Conservation (phyloP, 1,140 invertebrate genomes). For the Diabrotica virgifera region DNA sequence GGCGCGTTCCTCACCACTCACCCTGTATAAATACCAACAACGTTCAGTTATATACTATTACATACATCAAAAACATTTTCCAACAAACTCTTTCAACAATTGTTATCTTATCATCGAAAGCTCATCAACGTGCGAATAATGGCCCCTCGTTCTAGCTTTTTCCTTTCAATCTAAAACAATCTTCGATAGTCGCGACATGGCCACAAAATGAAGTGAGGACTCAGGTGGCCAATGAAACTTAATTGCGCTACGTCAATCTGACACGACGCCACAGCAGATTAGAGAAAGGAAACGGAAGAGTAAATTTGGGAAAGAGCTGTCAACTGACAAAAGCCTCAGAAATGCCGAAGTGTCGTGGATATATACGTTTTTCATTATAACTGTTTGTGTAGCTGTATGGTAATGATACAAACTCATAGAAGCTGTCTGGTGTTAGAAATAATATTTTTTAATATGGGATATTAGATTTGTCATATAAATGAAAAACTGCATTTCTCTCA, state of each 20-base stretch:
- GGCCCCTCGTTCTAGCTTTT: neutral
- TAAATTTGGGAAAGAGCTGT: neutral
- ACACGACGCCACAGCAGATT: slow-evolving; percentile 3
- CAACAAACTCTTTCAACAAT: neutral
- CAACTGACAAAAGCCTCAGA: neutral
- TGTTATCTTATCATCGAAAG: slow-evolving; percentile 7
- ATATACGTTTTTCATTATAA: too few relatives aligned
- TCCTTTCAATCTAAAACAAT: slow-evolving; percentile 8
- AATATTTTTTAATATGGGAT: too few relatives aligned
- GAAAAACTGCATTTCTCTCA: too few relatives aligned
- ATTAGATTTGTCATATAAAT: too few relatives aligned
- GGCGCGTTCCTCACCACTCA: too few relatives aligned
- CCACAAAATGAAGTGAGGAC: slow-evolving; percentile 8
- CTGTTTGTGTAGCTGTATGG: too few relatives aligned
- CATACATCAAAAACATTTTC: too few relatives aligned
- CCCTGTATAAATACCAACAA: too few relatives aligned
- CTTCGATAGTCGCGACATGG: neutral
- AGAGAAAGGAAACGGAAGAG: neutral
- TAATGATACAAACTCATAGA: too few relatives aligned
- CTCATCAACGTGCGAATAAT: slow-evolving; percentile 1
- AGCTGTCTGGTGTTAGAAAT: too few relatives aligned
- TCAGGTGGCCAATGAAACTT: slow-evolving; percentile 8
- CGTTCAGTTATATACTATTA: too few relatives aligned
- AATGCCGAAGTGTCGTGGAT: too few relatives aligned
- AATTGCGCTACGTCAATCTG: slow-evolving; percentile 6